phyloP scores from a whole-genome alignment of 1,140 invertebrate genomes.

The Saxidomus purpurata region DNA sequence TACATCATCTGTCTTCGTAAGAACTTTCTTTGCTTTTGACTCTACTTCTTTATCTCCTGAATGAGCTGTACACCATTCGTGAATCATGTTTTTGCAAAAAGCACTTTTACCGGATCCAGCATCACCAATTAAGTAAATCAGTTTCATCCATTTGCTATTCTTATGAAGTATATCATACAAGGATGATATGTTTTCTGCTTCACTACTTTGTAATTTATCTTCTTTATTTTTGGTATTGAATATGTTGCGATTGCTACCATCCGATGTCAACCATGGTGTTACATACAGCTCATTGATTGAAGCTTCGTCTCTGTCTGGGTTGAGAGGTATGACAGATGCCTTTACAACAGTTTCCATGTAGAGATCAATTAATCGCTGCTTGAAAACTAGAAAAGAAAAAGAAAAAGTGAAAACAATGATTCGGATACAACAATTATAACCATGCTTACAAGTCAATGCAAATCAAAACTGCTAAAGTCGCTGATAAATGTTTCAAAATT shows the following conservation, averaged over 20 bases:
- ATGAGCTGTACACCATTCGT: neutral
- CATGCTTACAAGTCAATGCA: too few relatives aligned
- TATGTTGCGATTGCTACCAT: neutral
- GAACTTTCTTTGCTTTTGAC: neutral
- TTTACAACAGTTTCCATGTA: conserved; percentile 18
- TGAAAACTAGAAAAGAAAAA: neutral
- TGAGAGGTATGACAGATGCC: neutral
- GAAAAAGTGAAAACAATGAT: neutral
- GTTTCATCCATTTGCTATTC: neutral
- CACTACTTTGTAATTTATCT: neutral
- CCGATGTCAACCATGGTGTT: neutral
- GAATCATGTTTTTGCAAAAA: neutral
- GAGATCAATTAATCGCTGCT: neutral
- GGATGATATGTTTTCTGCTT: neutral
- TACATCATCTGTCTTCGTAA: neutral
- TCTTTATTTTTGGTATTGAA: neutral
- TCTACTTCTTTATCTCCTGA: neutral
- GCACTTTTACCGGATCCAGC: neutral
- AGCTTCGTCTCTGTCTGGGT: neutral
- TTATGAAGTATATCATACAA: neutral
- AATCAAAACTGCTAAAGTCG: too few relatives aligned
- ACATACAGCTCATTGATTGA: neutral
- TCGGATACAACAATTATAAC: too few relatives aligned
- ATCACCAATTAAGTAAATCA: conserved; percentile 1
- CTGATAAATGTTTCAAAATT: too few relatives aligned